These are phyloP conservation scores for Pipistrellus nathusii DNA, from an alignment of 2,797 vertebrate species.

Conservation along the genomic window DNA sequence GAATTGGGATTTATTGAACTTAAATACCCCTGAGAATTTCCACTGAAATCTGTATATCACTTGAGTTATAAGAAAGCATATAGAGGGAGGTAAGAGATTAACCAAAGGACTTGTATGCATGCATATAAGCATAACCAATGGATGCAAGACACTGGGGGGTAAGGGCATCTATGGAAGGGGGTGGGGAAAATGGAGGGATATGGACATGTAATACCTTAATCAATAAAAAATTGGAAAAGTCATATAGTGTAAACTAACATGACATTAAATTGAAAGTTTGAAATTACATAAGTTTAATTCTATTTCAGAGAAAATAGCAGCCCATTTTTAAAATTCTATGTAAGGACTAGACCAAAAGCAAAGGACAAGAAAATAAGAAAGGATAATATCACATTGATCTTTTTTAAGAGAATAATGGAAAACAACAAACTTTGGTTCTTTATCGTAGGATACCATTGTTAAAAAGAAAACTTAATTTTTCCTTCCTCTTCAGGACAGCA, in stretches of 20 bases:
- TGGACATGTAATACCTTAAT: too few species aligned
- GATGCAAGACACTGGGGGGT: too few species aligned
- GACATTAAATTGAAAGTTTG: neutral
- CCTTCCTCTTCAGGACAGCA: neutral
- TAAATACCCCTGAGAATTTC: neutral
- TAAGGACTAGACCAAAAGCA: neutral
- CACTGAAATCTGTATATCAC: neutral
- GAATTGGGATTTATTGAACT: neutral
- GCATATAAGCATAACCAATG: too few species aligned
- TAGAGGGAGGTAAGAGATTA: too few species aligned
- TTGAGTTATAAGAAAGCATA: neutral
- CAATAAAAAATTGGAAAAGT: neutral
- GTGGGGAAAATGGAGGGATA: too few species aligned
- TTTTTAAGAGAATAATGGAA: neutral
- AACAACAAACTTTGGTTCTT: neutral
- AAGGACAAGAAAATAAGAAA: neutral
- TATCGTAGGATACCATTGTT: neutral
- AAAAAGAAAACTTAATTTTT: neutral
- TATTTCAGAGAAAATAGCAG: neutral
- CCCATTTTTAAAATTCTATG: neutral
- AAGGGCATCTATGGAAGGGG: too few species aligned
- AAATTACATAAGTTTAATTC: neutral
- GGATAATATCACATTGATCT: neutral
- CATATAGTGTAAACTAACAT: neutral
- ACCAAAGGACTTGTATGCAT: too few species aligned